Evolutionary conservation across 2,888 invertebrate genomes (phyloP).

Genomic region (Elgonia sp.): DNA sequence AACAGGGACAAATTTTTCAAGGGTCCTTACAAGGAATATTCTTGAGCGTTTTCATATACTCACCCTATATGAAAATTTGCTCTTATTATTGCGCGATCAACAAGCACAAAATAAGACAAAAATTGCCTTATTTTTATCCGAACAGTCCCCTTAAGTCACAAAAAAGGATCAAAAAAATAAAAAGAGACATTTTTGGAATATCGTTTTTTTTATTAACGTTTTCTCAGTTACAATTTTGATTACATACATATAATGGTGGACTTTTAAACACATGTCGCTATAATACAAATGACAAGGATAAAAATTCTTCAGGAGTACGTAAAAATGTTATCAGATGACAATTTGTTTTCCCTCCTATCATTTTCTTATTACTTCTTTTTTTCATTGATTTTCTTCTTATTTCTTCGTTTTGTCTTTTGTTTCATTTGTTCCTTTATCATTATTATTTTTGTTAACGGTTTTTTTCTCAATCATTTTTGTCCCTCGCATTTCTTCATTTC

Average conservation of each 20-base stretch:
- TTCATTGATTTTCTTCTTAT: constrained; percentile 65
- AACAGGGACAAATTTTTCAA: constrained; percentile 27
- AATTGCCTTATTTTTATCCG: constrained; percentile 56
- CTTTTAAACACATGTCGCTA: constrained; percentile 86
- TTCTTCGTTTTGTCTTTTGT: constrained; percentile 10
- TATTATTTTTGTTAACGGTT: background rate
- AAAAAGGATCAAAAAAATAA: too few species aligned
- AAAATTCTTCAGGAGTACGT: constrained; percentile 86
- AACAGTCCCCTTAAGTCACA: too few species aligned
- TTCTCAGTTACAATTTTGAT: constrained; percentile 87
- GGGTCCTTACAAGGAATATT: constrained; percentile 49
- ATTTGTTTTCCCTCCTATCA: constrained; percentile 74
- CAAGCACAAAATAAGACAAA: constrained; percentile 63
- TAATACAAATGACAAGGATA: constrained; percentile 86
- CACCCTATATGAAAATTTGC: constrained; percentile 50
- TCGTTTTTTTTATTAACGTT: constrained; percentile 86
- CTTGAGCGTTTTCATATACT: constrained; percentile 51
- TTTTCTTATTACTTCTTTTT: constrained; percentile 52
- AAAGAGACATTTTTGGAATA: constrained; percentile 78
- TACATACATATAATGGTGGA: constrained; percentile 86
- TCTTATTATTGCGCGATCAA: constrained; percentile 59
- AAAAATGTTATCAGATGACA: constrained; percentile 86
- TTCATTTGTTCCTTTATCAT: constrained; percentile 4
- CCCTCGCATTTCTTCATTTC: constrained; percentile 80
- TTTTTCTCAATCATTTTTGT: constrained; percentile 29